Percentiles rank a stretch among this genome's conserved stretches.
These are phyloP conservation scores for Candoia aspera DNA, from an alignment of 2,113 vertebrate species.

Conservation along the genomic window DNA sequence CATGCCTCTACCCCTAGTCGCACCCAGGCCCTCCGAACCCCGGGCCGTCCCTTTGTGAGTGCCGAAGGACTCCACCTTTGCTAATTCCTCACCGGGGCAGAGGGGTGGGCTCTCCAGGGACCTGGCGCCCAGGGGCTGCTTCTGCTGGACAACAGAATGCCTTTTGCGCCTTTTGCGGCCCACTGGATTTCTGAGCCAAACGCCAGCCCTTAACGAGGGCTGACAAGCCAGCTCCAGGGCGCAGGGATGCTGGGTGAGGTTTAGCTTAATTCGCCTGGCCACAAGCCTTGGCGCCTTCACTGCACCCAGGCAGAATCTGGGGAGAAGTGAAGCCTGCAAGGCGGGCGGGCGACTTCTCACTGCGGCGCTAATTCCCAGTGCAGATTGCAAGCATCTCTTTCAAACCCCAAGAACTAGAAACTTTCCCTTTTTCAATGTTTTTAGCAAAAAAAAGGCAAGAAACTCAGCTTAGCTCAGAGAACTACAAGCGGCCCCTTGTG, in stretches of 20 bases:
- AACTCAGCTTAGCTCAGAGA: too few species aligned
- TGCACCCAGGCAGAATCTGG: background rate
- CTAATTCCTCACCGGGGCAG: constrained; percentile 3
- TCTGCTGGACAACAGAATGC: rapidly evolving
- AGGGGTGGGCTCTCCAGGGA: background rate
- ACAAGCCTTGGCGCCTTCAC: background rate
- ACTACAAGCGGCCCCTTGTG: too few species aligned
- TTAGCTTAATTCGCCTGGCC: background rate
- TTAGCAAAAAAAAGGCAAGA: too few species aligned
- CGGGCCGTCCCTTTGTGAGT: too few species aligned
- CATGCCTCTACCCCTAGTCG: background rate
- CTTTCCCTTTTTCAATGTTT: background rate
- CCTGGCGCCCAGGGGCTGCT: background rate
- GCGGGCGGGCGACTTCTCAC: too few species aligned
- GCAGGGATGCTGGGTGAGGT: background rate
- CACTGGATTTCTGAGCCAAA: rapidly evolving
- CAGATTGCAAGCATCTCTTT: background rate
- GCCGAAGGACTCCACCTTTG: background rate
- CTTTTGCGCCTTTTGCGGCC: constrained; percentile 2
- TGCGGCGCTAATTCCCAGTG: background rate
- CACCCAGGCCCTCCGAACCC: background rate
- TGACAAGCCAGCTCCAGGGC: background rate
- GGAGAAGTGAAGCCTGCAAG: background rate
- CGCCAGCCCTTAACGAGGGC: constrained; percentile 41
- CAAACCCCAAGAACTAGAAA: background rate